Base-by-base conservation (phyloP, 2,888 invertebrate species). In the Drosophila demipolita region DNA sequence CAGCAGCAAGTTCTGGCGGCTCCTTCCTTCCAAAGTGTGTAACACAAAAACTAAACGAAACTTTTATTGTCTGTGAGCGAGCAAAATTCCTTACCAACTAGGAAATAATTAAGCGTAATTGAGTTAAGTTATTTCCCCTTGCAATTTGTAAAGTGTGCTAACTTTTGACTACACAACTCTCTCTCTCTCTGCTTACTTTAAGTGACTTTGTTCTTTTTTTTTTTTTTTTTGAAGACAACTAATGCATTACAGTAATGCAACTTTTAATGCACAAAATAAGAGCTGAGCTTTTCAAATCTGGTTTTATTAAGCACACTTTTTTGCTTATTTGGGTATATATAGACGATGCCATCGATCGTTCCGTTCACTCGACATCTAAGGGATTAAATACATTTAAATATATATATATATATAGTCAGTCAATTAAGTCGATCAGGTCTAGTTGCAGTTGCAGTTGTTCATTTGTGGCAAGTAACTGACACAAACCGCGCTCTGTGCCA, bases 61-160 rank as follows among this genome's bases (percentile, higher is more conserved):
- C 77, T 88, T 88, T 88, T 88, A 88, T 89, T 90, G 87, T 88
- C 90, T 80, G 78, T 73, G 70, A 73, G 78, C 78, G 66, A 75
- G 72, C 69, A 66, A 89, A 82, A 85, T 89, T 89, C 90, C 83
- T 84, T 89, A 63, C 59, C 82, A 87, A 88, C 87, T 87, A 88
- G 87, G 85, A 88, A 90, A 90, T 88, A 88, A 88, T 88, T 90
- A 88, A 89, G 90, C 90, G 83, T 88, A 88, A 88, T 88, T 88
- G 90, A 88, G 88, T 88, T 90, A 87, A 90, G 90, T 84, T 90
- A 89, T 87, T 87, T 90, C 87, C 87, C 67, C 65, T 71, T 75
- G 71, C 82, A 78, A 71, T 78, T 83, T 72, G 78, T 69, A 66
- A 72, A 72, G 33, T 61, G 57, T 45, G 48, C 72, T 50, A 53